Evolutionary conservation across 2,888 invertebrate species (phyloP).

Genomic region (Cepaea hortensis): DNA sequence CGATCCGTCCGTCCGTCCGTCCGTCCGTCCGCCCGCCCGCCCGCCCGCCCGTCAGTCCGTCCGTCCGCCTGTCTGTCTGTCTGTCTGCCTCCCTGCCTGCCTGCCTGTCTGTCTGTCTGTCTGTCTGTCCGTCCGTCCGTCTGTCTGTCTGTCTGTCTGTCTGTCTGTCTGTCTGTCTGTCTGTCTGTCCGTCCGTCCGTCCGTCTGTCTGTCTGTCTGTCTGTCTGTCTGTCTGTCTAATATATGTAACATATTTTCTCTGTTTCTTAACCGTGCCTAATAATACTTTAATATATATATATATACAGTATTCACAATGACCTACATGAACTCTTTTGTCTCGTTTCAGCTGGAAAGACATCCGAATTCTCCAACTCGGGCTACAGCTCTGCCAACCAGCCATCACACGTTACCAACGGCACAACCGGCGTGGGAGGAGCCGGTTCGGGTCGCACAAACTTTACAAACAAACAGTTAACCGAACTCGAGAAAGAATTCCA

Average conservation of each 20-base stretch:
- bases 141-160: neutral
- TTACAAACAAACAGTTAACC: slow-evolving; percentile 98
- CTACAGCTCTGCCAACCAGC: slow-evolving; percentile 26
- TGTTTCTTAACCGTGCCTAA: too few relatives aligned
- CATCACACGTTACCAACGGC: slow-evolving; percentile 1
- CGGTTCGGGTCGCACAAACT: slow-evolving; percentile 91
- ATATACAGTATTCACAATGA: neutral
- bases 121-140: neutral
- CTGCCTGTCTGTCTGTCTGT: neutral
- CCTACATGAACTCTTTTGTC: neutral
- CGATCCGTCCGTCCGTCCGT: neutral
- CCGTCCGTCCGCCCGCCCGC: neutral
- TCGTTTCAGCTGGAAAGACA: slow-evolving; percentile 27
- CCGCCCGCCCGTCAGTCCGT: neutral
- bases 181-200: neutral
- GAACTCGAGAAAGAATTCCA: slow-evolving; percentile 99
- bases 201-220: neutral
- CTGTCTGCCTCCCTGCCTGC: neutral
- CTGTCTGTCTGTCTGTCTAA: slow-evolving; percentile 3
- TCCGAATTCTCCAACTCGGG: slow-evolving; percentile 20
- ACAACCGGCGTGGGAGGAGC: slow-evolving; percentile 53
- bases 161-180: neutral
- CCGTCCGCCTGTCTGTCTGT: neutral
- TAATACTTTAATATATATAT: neutral
- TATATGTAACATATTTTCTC: neutral